phyloP scores from a whole-genome alignment of 1,140 invertebrate genomes.

The Drosophila nikananu region DNA sequence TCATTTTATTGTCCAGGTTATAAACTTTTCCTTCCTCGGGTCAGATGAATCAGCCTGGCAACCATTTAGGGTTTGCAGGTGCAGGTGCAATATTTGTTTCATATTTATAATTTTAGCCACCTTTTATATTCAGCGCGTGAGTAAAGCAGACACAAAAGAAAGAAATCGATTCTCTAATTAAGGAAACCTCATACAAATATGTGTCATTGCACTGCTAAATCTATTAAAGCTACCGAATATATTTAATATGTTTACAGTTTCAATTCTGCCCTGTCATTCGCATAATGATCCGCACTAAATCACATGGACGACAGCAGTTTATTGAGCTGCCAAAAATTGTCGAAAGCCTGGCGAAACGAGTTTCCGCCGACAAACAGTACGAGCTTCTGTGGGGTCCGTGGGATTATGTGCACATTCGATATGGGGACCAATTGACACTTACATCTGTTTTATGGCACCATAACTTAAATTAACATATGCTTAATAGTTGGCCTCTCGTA shows the following conservation, averaged over 20 bases:
- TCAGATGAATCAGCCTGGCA: slow-evolving; percentile 25
- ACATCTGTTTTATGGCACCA: slow-evolving; percentile 51
- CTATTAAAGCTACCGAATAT: neutral
- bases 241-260: slow-evolving; percentile 31
- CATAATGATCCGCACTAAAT: slow-evolving; percentile 40
- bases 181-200: slow-evolving; percentile 1
- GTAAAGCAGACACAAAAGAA: neutral
- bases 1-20: slow-evolving; percentile 12
- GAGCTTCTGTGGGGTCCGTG: slow-evolving; percentile 25
- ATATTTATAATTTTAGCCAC: slow-evolving; percentile 8
- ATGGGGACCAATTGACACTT: slow-evolving; percentile 52
- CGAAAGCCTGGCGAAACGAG: slow-evolving; percentile 32
- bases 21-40: slow-evolving; percentile 12
- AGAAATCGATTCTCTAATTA: neutral
- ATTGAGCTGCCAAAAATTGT: slow-evolving; percentile 50
- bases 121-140: slow-evolving; percentile 11
- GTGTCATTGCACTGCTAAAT: slow-evolving; percentile 11
- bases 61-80: slow-evolving; percentile 4
- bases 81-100: slow-evolving; percentile 29
- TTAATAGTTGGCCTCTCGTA: slow-evolving; percentile 13
- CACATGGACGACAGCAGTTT: neutral
- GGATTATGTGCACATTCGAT: slow-evolving; percentile 27
- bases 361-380: slow-evolving; percentile 6
- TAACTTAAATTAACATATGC: slow-evolving; percentile 36
- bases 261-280: slow-evolving; percentile 41